Evolutionary conservation across 1,140 invertebrate species (phyloP), one percentile per base, ranked within the genome.

Genomic region (Andricus grossulariae): DNA sequence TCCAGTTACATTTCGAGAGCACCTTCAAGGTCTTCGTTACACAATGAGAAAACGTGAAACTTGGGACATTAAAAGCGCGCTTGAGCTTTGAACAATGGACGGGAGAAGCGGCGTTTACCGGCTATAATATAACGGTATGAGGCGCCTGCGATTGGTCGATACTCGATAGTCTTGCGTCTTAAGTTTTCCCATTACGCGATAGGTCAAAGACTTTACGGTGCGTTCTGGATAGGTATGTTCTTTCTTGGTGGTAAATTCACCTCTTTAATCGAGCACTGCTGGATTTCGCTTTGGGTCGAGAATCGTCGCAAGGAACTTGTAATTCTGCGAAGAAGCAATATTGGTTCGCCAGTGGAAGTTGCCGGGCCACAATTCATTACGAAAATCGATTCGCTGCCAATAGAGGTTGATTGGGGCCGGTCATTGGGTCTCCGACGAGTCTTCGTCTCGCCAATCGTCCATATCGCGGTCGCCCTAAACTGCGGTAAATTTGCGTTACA

Each of bases 251-350:
- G 52, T 54, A 19, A 54, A 19, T 54, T 84, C 80, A 77, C 76
- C 39, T 66, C 71, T 85, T 85, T 82, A 84, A 83, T 85, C 82
- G 83, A 57, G 71, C 60, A 83, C 79, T 74, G 80, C 73, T 54
- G 76, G 12, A 66, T 80, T 77, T 74, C 78, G 80, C 79, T 84
- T 83, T 80, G 78, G 78, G 76, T 82, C 73, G 72, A 81, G 71
- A 51, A 72, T 66, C 50, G 72, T 80, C 72, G 78, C 75, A 82
- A 80, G 80, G 77, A 87, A 87, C 82, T 88, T 87, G 84, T 85
- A 86, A 87, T 84, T 84, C 84, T 83, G 39, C 7, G 85, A 88
- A 87, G 84, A 87, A 87, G 86, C 85, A 88, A 88, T 88, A 87
- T 87, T 87, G 85, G 83, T 82, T 79, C 79, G 77, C 60, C 52